Conservation (phyloP, 2,113 vertebrate genomes). For the Speoplatyrhinus poulsoni region DNA sequence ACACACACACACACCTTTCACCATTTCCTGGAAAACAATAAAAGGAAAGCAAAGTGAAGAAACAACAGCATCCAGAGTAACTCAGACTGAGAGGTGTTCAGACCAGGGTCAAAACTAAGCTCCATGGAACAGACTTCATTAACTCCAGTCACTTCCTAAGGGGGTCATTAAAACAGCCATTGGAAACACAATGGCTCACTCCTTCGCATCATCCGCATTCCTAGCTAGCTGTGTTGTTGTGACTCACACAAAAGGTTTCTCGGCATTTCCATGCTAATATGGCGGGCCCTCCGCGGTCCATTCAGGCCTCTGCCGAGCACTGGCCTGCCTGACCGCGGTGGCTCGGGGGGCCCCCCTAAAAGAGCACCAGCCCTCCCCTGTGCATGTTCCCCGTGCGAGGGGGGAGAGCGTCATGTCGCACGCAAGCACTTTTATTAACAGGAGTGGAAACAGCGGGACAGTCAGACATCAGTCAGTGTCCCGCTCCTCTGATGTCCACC, state of each 20-base stretch:
- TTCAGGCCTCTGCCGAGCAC: not conserved
- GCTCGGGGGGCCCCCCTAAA: too few species aligned
- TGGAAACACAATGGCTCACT: slow-evolving; percentile 35
- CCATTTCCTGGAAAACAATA: slow-evolving; percentile 77
- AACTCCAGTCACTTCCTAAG: slow-evolving; percentile 68
- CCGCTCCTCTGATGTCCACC: slow-evolving; percentile 53
- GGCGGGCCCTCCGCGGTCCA: not conserved
- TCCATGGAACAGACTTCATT: slow-evolving; percentile 66
- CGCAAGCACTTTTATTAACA: slow-evolving; percentile 27
- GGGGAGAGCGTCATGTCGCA: slow-evolving; percentile 52
- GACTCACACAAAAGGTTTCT: slow-evolving; percentile 33
- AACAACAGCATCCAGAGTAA: slow-evolving; percentile 66
- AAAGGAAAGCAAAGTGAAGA: slow-evolving; percentile 75
- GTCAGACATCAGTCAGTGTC: too few species aligned
- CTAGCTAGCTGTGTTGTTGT: slow-evolving; percentile 26
- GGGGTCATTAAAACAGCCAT: slow-evolving; percentile 65
- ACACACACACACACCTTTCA: slow-evolving; percentile 61
- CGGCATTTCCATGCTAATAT: slow-evolving; percentile 25
- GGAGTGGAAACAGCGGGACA: too few species aligned
- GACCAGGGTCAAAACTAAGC: slow-evolving; percentile 63
- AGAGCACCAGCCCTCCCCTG: too few species aligned
- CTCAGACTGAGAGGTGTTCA: slow-evolving; percentile 57
- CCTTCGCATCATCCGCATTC: slow-evolving; percentile 41
- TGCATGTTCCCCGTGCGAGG: slow-evolving; percentile 27
- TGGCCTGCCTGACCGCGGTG: too few species aligned